Evolutionary conservation across 2,113 vertebrate genomes (phyloP).

Genomic region (Tragelaphus strepsiceros): DNA sequence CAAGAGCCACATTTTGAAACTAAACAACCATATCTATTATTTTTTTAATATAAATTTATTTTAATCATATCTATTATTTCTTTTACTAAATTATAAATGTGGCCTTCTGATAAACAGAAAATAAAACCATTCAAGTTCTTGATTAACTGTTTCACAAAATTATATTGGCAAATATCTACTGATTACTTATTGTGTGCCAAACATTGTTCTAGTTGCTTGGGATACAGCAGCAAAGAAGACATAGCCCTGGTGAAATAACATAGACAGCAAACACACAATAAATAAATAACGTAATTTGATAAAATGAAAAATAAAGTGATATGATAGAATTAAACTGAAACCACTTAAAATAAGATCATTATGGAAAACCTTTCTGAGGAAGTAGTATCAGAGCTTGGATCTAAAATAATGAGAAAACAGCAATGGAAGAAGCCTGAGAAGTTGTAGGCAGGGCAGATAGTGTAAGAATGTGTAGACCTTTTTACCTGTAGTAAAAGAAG

Average conservation of each 20-base stretch:
- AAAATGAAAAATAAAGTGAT: not conserved
- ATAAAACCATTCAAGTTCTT: not conserved
- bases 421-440: not conserved
- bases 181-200: not conserved
- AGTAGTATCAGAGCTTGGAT: not conserved
- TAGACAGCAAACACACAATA: not conserved
- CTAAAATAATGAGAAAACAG: not conserved
- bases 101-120: not conserved
- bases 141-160: slow-evolving; percentile 1
- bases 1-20: not conserved
- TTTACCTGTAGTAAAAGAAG: not conserved
- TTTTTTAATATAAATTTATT: not conserved
- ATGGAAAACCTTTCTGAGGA: not conserved
- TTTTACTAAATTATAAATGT: slow-evolving; percentile 25
- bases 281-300: not conserved
- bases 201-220: not conserved
- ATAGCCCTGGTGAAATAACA: not conserved
- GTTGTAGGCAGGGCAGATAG: not conserved
- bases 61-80: not conserved
- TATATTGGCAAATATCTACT: not conserved
- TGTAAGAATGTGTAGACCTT: not conserved
- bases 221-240: not conserved
- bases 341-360: not conserved
- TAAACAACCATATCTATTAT: not conserved
- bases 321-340: not conserved